Evolutionary conservation across 2,888 invertebrate genomes (phyloP).

Genomic region (Apocheima hispidaria): DNA sequence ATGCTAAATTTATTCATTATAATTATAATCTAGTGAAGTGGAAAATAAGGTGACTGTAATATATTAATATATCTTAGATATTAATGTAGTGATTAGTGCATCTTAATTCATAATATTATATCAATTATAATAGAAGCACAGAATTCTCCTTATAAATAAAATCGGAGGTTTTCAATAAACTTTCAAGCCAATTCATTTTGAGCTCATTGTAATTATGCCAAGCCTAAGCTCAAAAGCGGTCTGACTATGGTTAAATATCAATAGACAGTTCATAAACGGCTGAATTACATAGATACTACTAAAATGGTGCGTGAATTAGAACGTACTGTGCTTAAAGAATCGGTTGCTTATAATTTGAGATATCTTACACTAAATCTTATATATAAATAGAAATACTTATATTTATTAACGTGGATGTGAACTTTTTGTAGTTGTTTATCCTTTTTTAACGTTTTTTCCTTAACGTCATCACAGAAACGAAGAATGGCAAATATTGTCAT

Average conservation of each 20-base stretch:
- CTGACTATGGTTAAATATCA: too few species aligned
- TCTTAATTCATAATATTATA: background rate
- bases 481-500: background rate
- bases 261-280: too few species aligned
- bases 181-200: background rate
- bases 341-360: background rate
- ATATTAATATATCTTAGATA: background rate
- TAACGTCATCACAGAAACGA: background rate
- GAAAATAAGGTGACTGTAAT: background rate
- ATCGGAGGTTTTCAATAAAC: background rate
- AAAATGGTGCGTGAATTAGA: conserved; percentile 22
- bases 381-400: background rate
- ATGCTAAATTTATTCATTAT: background rate
- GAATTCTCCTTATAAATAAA: too few species aligned
- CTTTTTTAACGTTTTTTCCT: background rate
- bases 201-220: too few species aligned
- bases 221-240: too few species aligned
- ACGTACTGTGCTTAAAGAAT: conserved; percentile 20
- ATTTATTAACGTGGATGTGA: conserved; percentile 31
- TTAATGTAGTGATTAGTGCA: background rate
- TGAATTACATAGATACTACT: too few species aligned
- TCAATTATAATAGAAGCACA: too few species aligned
- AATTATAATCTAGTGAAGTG: background rate
- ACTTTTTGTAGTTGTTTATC: conserved; percentile 14
- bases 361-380: background rate